Conservation (phyloP, 2,113 vertebrate species). For the Bubo bubo region DNA sequence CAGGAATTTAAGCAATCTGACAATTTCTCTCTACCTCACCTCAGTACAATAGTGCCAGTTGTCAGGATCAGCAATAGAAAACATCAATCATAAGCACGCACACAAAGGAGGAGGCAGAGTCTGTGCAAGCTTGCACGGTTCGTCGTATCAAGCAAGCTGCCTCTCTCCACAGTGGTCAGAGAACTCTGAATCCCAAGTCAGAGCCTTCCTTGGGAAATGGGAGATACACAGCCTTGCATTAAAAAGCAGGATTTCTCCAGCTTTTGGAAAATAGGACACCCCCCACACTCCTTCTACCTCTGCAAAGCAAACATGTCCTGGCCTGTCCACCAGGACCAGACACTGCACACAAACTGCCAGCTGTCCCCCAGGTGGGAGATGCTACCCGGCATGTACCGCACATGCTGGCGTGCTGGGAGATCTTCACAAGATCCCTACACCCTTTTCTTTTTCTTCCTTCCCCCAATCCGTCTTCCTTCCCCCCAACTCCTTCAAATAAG, state of each 20-base stretch:
- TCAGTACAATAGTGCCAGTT: constrained; percentile 37
- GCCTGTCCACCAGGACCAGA: not conserved
- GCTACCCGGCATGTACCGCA: rapidly evolving
- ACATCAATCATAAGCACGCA: constrained; percentile 27
- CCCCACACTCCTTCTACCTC: not conserved
- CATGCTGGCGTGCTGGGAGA: rapidly evolving
- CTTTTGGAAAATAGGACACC: not conserved
- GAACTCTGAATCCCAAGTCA: not conserved
- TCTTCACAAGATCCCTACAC: not conserved
- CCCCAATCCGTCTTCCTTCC: not conserved
- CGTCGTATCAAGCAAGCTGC: not conserved
- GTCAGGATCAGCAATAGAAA: constrained; percentile 65
- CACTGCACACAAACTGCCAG: not conserved
- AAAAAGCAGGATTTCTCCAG: not conserved
- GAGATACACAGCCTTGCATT: not conserved
- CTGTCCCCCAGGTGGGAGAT: not conserved
- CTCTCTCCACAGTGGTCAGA: not conserved
- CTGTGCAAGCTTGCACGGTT: not conserved
- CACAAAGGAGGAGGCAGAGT: not conserved
- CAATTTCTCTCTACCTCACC: constrained; percentile 60
- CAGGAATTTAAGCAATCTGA: constrained; percentile 55
- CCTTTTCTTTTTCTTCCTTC: not conserved
- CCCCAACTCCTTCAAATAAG: not conserved
- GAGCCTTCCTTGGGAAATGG: not conserved
- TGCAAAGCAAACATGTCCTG: not conserved